Conservation (phyloP, 2,888 invertebrate genomes). For the Crematogaster levior region DNA sequence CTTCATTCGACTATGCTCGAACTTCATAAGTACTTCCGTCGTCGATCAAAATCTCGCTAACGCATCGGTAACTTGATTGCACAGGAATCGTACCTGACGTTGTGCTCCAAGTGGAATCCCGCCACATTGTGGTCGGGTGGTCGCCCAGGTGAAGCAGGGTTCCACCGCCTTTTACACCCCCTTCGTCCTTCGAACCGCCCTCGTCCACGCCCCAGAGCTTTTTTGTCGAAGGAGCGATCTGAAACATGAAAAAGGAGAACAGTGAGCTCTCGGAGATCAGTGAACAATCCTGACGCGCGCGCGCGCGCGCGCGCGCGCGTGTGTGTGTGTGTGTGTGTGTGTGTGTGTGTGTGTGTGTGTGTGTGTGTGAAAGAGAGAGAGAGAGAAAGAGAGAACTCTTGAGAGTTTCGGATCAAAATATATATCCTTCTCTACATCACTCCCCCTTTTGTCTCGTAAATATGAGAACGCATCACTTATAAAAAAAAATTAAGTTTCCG, state of each 20-base stretch:
- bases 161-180: conserved; percentile 90
- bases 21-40: conserved; percentile 24
- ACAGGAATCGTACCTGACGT: conserved; percentile 89
- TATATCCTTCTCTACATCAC: too few relatives aligned
- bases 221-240: conserved; percentile 98
- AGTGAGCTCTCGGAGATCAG: conserved; percentile 71
- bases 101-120: conserved; percentile 97
- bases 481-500: conserved; percentile 16
- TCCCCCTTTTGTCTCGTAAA: too few relatives aligned
- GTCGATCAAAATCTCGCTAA: conserved; percentile 3
- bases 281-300: conserved; percentile 63
- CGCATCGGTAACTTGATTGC: not conserved
- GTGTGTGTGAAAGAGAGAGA: too few relatives aligned
- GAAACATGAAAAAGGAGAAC: conserved; percentile 83
- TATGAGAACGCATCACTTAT: not conserved
- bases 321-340: too few relatives aligned
- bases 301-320: too few relatives aligned
- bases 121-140: conserved; percentile 92
- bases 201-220: conserved; percentile 93
- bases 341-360: too few relatives aligned
- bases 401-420: too few relatives aligned
- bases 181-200: conserved; percentile 88
- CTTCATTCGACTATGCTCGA: not conserved
- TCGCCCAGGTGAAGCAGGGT: conserved; percentile 91
- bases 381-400: too few relatives aligned